Evolutionary conservation across 2,113 vertebrate species (phyloP), one percentile per base, ranked within the genome.

Genomic region (Eubucco bourcierii): DNA sequence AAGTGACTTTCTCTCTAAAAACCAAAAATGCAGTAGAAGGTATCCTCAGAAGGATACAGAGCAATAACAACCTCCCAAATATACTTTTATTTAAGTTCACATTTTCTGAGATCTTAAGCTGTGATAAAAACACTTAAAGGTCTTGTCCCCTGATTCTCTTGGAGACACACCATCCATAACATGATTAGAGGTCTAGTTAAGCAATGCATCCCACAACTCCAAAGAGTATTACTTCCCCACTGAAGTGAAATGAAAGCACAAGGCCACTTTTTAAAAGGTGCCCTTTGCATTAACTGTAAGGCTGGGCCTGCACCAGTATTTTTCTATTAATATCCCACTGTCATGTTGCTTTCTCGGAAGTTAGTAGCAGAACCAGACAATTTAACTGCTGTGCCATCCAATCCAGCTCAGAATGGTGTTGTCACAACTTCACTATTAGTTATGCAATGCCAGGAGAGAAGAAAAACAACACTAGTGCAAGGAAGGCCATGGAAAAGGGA

Each of bases 41-140:
- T 95, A 97, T 95, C 95, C 97, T 97, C 96, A 82, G 90, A 97
- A 96, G 95, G 87, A 93, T 96, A 97, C 78, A 93, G 76, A 97
- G 95, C 96, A 97, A 97, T 97, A 97, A 97, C 96, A 96, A 91
- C 75, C 90, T 95, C 68, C 93, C 68, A 89, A 95, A 96, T 60
- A 95, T 66, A 90, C 87, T 95, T 94, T 95, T 97, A 96, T 95
- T 96, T 95, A 96, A 97, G 96, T 96, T 97, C 95, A 97, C 94
- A 96, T 90, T 97, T 94, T 96, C 95, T 52, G 74, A 96, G 96
- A 97, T 97, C 94, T 96, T 96, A 93, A 97, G 95, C 71, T 89
- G 80, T 88, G 95, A 97, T 97, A 96, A 96, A 96, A 95, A 94
- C 89, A 76, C 89, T 93, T 94, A 96, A 96, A 97, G 95, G 94